Evolutionary conservation across 2,113 vertebrate species (phyloP).

Genomic region (Sinosuthora webbiana): DNA sequence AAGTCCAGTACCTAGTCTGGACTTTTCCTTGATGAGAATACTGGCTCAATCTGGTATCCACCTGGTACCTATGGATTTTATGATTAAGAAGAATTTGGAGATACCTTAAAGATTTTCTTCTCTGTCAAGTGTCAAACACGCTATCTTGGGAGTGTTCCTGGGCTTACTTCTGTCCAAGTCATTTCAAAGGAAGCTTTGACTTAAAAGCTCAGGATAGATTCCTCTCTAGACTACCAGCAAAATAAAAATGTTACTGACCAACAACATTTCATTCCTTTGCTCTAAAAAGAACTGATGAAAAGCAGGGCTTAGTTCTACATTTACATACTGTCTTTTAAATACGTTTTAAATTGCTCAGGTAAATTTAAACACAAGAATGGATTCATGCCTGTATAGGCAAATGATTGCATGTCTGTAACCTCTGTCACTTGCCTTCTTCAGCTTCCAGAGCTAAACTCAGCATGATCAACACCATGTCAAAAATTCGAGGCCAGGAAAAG

Average conservation of each 20-base stretch:
- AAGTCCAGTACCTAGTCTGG: background rate
- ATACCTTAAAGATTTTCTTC: background rate
- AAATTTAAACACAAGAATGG: background rate
- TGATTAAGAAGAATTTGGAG: background rate
- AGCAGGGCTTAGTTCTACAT: background rate
- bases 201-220: background rate
- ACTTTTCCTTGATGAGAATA: background rate
- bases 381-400: background rate
- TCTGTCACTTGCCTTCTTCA: slow-evolving; percentile 58
- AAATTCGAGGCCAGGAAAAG: slow-evolving; percentile 96
- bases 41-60: background rate
- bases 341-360: background rate
- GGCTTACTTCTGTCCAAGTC: background rate
- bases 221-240: background rate
- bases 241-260: background rate
- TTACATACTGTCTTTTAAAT: background rate
- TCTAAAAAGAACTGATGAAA: background rate
- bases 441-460: slow-evolving; percentile 98
- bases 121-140: background rate
- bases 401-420: background rate
- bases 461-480: slow-evolving; percentile 99
- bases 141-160: background rate
- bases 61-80: background rate
- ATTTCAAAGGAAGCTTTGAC: background rate
- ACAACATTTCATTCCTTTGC: background rate